Evolutionary conservation across 1,140 invertebrate species (phyloP).

Genomic region (Limonius californicus): DNA sequence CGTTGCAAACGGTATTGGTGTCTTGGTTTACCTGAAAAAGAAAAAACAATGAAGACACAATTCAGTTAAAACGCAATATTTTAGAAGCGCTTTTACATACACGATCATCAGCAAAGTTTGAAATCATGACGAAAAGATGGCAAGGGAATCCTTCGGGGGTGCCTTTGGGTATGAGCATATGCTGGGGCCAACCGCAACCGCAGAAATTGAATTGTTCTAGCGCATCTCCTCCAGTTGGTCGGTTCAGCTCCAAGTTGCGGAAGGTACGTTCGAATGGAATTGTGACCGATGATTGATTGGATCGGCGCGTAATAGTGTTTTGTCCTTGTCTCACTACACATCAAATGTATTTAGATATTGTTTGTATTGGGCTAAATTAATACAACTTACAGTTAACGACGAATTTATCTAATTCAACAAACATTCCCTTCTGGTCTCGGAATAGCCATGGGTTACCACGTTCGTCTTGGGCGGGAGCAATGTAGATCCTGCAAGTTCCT

Average conservation of each 20-base stretch:
- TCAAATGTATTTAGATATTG: not conserved
- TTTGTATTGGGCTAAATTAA: no score
- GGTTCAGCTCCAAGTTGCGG: conserved; percentile 55
- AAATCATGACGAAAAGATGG: conserved; percentile 77
- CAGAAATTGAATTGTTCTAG: conserved; percentile 63
- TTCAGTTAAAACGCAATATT: no score
- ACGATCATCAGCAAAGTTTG: no score
- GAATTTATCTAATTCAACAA: conserved; percentile 60
- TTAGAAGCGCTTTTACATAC: no score
- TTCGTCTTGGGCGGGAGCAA: conserved; percentile 57
- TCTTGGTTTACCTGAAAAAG: no score
- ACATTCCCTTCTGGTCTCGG: conserved; percentile 52
- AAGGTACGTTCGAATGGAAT: conserved; percentile 70
- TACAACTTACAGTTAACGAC: conserved; percentile 49
- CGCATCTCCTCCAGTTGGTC: conserved; percentile 52
- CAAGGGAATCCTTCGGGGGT: conserved; percentile 62
- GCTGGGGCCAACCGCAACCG: no score
- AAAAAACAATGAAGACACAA: no score
- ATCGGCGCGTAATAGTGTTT: conserved; percentile 55
- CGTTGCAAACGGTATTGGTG: no score
- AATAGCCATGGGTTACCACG: conserved; percentile 49
- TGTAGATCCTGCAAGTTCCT: conserved; percentile 58
- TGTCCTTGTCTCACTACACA: conserved; percentile 53
- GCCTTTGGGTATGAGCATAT: no score
- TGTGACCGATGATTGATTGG: conserved; percentile 59